Evolutionary conservation across 2,113 vertebrate species (phyloP).

Genomic region (Podiceps cristatus): DNA sequence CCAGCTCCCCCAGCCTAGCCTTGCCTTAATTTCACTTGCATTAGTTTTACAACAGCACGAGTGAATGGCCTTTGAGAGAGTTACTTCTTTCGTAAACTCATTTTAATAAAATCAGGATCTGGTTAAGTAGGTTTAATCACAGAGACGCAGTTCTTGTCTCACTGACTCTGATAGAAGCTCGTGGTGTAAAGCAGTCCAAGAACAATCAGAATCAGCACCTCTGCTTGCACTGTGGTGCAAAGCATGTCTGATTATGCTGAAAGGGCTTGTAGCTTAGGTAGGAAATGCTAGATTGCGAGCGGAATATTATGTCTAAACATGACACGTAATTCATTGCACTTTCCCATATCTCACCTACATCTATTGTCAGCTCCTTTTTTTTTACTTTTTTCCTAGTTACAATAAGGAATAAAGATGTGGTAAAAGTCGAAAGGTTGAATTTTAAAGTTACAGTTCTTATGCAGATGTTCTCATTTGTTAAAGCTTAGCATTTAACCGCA

Average conservation of each 20-base stretch:
- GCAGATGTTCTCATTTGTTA: constrained; percentile 63
- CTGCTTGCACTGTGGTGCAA: neutral
- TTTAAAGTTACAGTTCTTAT: constrained; percentile 40
- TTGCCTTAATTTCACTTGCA: neutral
- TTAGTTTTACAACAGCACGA: neutral
- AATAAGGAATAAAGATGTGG: constrained; percentile 1
- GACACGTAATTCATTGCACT: constrained; percentile 7
- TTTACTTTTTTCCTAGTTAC: neutral
- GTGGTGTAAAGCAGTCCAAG: neutral
- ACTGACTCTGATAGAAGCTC: neutral
- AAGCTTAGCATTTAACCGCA: constrained; percentile 55
- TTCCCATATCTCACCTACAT: neutral
- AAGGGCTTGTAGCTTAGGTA: constrained; percentile 5
- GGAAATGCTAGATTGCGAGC: neutral
- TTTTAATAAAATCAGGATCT: constrained; percentile 18
- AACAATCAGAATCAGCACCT: constrained; percentile 6
- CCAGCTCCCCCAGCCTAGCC: neutral
- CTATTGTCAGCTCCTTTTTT: neutral
- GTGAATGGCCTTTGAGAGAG: neutral
- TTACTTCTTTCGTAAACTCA: neutral
- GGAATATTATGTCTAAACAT: constrained; percentile 30
- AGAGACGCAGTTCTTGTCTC: neutral
- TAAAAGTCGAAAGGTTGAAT: constrained; percentile 59
- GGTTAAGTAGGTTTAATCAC: neutral
- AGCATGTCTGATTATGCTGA: constrained; percentile 11